Evolutionary conservation across 2,888 invertebrate species (phyloP), one percentile per base, ranked within the genome.

Genomic region (Melangyna quadrimaculata): DNA sequence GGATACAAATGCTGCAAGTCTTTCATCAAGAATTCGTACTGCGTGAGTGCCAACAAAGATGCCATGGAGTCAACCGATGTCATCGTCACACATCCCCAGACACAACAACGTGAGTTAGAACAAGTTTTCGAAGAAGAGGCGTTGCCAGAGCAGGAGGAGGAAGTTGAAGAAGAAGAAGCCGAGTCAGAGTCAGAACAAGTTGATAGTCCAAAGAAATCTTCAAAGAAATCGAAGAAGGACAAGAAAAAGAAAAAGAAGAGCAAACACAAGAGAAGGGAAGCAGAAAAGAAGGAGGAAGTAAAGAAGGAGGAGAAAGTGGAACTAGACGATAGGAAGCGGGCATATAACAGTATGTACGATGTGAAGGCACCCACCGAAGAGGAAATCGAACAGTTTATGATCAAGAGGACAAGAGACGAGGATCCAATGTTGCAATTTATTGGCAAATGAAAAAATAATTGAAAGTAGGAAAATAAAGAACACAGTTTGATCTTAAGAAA

Each of bases 1-100:
- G 99, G 99, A 0, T 99, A 95, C 92, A 96, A 96, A 90, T 99
- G 99, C 90, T 99, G 99, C 92, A 96, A 98, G 90, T 97, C 98
- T 0, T 95, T 96, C 87, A 94, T 99, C 53, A 90, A 91, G 78
- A 91, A 91, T 73, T 91, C 91, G 0, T 91, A 91, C 69, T 91
- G 91, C 63, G 89, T 91, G 24, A 90, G 87, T 81, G 89, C 88
- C 87, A 90, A 88, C 69, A 89, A 89, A 22, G 89, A 87, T 2
- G 90, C 29, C 0, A 1, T 29, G 7, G 45, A 90, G 63, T 6
- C 84, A 1, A 29, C 12, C 0, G 81, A 73, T n/a, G 57, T 22
- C 4, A 4, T 27, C 0, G 5, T 69, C 7, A 70, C 77, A 7
- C 63, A 69, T 24, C 70, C 73, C 0, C 72, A 63, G n/a, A 69